Evolutionary conservation across 2,888 invertebrate species (phyloP).

Genomic region (Anoplius nigerrimus): DNA sequence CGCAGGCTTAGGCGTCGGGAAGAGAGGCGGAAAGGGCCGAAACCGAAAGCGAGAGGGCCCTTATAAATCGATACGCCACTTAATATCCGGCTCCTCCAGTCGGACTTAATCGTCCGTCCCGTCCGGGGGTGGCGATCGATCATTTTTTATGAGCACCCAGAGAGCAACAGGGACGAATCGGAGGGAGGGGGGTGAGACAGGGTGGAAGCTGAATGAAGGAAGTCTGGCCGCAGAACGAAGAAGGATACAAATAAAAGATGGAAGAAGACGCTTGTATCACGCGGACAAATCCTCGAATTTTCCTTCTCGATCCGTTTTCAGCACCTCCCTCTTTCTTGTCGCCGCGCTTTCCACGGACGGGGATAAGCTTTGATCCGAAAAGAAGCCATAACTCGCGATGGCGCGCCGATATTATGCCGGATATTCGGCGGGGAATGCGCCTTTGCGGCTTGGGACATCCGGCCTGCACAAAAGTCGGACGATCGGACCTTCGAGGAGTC

Average conservation of each 20-base stretch:
- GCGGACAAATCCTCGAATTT: conserved; percentile 45
- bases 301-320: not conserved
- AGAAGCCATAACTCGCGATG: conserved; percentile 38
- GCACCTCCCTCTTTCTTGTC: conserved; percentile 20
- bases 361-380: conserved; percentile 37
- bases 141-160: conserved; percentile 63
- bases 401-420: conserved; percentile 35
- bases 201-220: no score
- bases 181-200: no score
- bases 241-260: no score
- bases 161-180: conserved; percentile 20
- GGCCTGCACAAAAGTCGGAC: no score
- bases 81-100: conserved; percentile 15
- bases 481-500: no score
- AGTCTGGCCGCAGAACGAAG: no score
- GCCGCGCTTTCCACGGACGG: conserved; percentile 25
- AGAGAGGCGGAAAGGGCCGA: conserved; percentile 11
- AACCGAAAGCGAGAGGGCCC: conserved; percentile 13
- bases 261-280: conserved; percentile 18
- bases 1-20: conserved; percentile 34
- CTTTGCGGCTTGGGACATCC: no score
- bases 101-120: conserved; percentile 40
- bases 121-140: conserved; percentile 51
- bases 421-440: conserved; percentile 33
- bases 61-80: conserved; percentile 16